Percentiles rank a stretch among this genome's conserved stretches.
phyloP scores from a whole-genome alignment of 1,140 invertebrate genomes.

The Atta cephalotes region DNA sequence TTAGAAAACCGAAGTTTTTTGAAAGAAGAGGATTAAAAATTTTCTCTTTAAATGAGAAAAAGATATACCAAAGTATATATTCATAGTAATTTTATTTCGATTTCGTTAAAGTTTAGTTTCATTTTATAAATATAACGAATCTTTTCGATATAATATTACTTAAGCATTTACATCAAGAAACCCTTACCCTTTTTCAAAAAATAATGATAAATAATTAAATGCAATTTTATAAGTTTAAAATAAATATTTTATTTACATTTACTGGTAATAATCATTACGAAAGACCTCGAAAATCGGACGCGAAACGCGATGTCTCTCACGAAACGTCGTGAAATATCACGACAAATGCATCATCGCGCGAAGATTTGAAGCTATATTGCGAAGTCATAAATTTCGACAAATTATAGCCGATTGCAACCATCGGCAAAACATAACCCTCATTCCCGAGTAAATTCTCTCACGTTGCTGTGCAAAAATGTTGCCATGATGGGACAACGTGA shows the following conservation, averaged over 20 bases:
- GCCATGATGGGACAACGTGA: conserved; percentile 7
- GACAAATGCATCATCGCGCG: conserved; percentile 24
- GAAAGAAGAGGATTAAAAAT: neutral
- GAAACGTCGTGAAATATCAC: conserved; percentile 32
- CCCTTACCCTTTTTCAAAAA: neutral
- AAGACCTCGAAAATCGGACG: neutral
- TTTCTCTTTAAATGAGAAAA: neutral
- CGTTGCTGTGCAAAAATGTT: neutral
- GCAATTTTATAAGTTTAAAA: neutral
- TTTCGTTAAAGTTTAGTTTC: neutral
- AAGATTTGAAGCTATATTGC: neutral
- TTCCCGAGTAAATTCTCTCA: conserved; percentile 11
- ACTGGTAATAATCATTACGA: neutral
- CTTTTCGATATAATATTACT: neutral
- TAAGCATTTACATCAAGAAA: neutral
- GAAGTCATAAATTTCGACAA: conserved; percentile 25
- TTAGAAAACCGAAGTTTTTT: neutral
- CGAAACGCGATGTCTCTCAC: neutral
- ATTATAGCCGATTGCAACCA: conserved; percentile 17
- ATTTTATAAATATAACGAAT: neutral
- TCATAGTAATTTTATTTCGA: neutral
- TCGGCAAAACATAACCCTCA: neutral
- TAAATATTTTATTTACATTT: neutral
- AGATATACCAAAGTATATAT: neutral
- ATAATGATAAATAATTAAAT: neutral